Evolutionary conservation across 1,140 invertebrate species (phyloP).

Genomic region (Planococcus citri): DNA sequence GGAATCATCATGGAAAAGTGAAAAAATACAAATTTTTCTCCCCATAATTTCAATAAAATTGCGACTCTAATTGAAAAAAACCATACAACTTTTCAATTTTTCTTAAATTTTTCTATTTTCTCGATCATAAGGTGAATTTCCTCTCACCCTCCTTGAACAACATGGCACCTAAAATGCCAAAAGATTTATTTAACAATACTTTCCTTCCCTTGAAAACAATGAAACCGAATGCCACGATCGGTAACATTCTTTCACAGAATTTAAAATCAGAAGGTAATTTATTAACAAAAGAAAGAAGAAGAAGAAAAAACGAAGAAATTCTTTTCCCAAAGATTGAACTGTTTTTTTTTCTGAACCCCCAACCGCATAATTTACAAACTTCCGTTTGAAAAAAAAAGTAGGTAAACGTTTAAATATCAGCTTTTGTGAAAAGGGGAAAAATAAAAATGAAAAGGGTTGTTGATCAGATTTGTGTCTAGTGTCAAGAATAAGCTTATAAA

Average conservation of each 20-base stretch:
- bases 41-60: too few relatives aligned
- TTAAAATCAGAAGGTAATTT: background rate
- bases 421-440: background rate
- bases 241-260: background rate
- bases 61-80: too few relatives aligned
- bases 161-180: too few relatives aligned
- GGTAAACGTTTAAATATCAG: constrained; percentile 14
- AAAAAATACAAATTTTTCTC: too few relatives aligned
- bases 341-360: too few relatives aligned
- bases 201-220: background rate
- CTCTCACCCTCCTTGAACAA: too few relatives aligned
- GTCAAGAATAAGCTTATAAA: constrained; percentile 20
- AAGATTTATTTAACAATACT: too few relatives aligned
- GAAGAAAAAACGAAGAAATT: background rate
- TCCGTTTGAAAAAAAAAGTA: constrained; percentile 10
- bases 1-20: too few relatives aligned
- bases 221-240: background rate
- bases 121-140: too few relatives aligned
- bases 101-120: too few relatives aligned
- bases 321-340: too few relatives aligned
- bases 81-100: too few relatives aligned
- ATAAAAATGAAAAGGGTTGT: constrained; percentile 14
- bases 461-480: constrained; percentile 18
- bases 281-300: background rate
- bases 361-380: background rate